Base-by-base conservation (phyloP, 2,888 invertebrate genomes). In the Pterostichus niger region DNA sequence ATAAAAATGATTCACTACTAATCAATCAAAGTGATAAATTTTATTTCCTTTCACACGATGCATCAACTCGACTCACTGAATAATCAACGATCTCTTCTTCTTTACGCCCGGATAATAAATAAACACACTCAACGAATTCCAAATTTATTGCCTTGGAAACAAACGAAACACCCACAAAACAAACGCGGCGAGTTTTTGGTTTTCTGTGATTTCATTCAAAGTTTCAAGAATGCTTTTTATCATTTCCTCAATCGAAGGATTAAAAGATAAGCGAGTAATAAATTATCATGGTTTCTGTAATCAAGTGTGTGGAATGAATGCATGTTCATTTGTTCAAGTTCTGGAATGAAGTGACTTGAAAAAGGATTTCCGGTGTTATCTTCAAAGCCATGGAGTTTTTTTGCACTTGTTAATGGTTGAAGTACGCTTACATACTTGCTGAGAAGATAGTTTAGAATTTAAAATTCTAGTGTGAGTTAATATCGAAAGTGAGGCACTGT, bases 21-120 rank as follows among this genome's bases (percentile, higher is more conserved):
- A 64, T 64, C 64, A 35, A 64, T 64, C 64, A 35, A 64, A 59
- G 6, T n/a, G 64, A 64, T 64, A 64, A 64, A 35, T 64, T 64
- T 64, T 64, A 64, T 64, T 64, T 64, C 33, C 52, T 64, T 64
- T 64, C 6, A 59, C 59, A 59, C 40, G 40, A 13, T 31, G 24
- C 9, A 9, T 40, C 40, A 40, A 10, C 5, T 31, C 35, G 64
- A 33, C 35, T 64, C 64, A 35, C 6, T 35, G n/a, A 64, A 59
- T 13, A 56, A 61, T 61, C 24, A 24, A 24, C 24, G 3, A 52
- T 52, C 52, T 52, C n/a, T 52, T n/a, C 24, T 52, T 11, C 35
- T 64, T 64, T 33, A 64, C 64, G 33, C 64, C n/a, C 13, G 10
- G 64, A 64, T 64, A 64, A 33, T 40, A 64, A 64, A 64, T 35